Conservation (phyloP, 2,113 vertebrate species). For the Percina caprodes region DNA sequence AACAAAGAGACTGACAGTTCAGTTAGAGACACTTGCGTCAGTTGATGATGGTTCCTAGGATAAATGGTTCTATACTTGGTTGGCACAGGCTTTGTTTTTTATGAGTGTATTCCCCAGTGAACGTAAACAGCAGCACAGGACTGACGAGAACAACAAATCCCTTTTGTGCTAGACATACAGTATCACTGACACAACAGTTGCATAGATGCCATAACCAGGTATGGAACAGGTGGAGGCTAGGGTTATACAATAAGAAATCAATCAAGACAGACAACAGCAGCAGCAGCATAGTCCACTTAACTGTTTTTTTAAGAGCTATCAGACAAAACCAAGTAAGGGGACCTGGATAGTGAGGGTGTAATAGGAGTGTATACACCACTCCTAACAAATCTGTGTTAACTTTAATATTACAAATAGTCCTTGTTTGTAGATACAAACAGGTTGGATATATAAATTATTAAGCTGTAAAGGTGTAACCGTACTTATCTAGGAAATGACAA, state of each 20-base stretch:
- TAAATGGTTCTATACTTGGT: neutral
- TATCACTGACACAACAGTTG: neutral
- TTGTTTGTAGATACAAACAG: neutral
- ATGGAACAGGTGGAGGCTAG: neutral
- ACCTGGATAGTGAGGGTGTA: neutral
- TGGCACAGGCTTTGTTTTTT: slow-evolving; percentile 43
- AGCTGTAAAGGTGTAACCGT: slow-evolving; percentile 2
- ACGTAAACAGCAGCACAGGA: slow-evolving; percentile 1
- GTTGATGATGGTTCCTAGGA: neutral
- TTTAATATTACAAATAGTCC: neutral
- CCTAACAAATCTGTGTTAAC: neutral
- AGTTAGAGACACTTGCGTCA: neutral
- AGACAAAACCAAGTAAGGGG: slow-evolving; percentile 1
- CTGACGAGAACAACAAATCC: slow-evolving; percentile 8
- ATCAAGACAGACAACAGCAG: neutral
- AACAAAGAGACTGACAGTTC: neutral
- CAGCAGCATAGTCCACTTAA: neutral
- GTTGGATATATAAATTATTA: neutral
- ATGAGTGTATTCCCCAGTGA: slow-evolving; percentile 42
- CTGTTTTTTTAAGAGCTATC: neutral
- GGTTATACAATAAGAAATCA: slow-evolving; percentile 5
- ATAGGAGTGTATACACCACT: neutral
- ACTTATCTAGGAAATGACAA: neutral
- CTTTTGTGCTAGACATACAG: neutral
- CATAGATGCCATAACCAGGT: slow-evolving; percentile 5